Conservation (phyloP, 2,888 invertebrate genomes). For the Ligdia adustata region DNA sequence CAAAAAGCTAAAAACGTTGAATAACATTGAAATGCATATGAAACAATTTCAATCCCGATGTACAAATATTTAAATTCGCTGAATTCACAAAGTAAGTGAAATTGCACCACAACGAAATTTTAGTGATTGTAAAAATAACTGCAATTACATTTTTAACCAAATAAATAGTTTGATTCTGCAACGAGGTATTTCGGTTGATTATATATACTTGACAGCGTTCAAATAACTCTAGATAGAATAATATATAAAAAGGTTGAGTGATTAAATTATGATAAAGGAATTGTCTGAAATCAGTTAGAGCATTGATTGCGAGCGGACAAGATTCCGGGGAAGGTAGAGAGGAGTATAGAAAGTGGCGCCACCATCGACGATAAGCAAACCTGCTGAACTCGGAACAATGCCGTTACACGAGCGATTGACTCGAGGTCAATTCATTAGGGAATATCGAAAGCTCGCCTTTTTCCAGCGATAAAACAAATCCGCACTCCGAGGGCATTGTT, state of each 20-base stretch:
- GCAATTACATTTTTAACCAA: background rate
- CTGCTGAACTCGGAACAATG: slow-evolving; percentile 32
- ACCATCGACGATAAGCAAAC: slow-evolving; percentile 35
- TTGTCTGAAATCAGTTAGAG: slow-evolving; percentile 21
- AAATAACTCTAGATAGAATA: background rate
- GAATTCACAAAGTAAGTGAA: background rate
- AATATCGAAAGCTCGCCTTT: slow-evolving; percentile 36
- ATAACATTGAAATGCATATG: background rate
- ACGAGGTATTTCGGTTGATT: no score
- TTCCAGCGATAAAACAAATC: slow-evolving; percentile 42
- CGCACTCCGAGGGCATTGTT: slow-evolving; percentile 32
- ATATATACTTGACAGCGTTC: background rate
- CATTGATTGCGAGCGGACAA: slow-evolving; percentile 32
- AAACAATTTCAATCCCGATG: slow-evolving; percentile 2
- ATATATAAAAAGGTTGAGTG: slow-evolving; percentile 2
- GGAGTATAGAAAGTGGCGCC: slow-evolving; percentile 3
- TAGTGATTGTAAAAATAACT: background rate
- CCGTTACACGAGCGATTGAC: slow-evolving; percentile 44
- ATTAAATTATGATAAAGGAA: slow-evolving; percentile 21
- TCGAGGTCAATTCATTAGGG: slow-evolving; percentile 51
- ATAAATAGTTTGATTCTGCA: no score
- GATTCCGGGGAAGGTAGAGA: background rate
- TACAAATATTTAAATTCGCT: background rate
- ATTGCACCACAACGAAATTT: background rate
- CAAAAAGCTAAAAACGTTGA: background rate